Evolutionary conservation across 2,113 vertebrate genomes (phyloP).

Genomic region (Solenodon paradoxus): DNA sequence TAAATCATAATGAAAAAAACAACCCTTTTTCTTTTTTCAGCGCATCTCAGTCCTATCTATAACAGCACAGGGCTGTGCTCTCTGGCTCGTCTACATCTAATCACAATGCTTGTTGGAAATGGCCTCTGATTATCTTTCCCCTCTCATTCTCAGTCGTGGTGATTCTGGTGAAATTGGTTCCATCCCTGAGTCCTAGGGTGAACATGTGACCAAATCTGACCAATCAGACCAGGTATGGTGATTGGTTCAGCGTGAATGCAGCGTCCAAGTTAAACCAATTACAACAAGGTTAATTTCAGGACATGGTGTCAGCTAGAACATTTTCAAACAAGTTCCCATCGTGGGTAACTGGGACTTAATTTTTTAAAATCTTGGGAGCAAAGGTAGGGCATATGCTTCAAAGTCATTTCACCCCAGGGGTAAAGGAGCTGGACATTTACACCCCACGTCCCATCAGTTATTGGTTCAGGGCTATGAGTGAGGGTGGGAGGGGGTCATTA

Average conservation of each 20-base stretch:
- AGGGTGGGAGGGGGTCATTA: background rate
- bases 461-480: background rate
- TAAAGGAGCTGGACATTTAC: background rate
- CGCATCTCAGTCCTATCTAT: background rate
- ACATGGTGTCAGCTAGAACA: background rate
- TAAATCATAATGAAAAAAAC: slow-evolving; percentile 66
- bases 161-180: slow-evolving; percentile 25
- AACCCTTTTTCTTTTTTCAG: background rate
- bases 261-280: background rate
- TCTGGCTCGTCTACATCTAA: background rate
- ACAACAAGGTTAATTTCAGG: background rate
- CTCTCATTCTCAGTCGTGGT: background rate
- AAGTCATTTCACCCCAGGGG: background rate
- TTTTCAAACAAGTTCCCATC: background rate
- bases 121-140: background rate
- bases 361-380: slow-evolving; percentile 5
- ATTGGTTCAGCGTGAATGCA: background rate
- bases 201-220: background rate
- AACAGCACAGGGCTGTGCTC: background rate
- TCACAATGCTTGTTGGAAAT: background rate
- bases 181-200: background rate
- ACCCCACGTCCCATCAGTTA: background rate
- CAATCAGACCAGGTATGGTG: background rate
- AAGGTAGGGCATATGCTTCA: background rate
- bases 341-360: background rate